phyloP scores from a whole-genome alignment of 2,113 vertebrate genomes.

The Nesospiza acunhae region DNA sequence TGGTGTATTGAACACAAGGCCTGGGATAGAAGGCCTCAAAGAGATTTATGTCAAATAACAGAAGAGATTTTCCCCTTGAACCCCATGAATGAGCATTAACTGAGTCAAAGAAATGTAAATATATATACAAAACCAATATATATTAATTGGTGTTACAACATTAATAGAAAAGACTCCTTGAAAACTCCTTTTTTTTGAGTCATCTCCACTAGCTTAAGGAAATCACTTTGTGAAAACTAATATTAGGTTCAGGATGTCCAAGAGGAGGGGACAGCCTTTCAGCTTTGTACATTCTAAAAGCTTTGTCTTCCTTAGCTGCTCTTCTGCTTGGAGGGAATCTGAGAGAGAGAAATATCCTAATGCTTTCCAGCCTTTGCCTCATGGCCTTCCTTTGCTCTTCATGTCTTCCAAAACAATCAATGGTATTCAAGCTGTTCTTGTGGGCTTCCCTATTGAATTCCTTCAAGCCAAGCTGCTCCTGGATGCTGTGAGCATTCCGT shows the following conservation, averaged over 20 bases:
- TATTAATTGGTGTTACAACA: neutral
- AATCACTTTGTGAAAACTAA: neutral
- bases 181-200: neutral
- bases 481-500: neutral
- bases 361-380: neutral
- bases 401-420: neutral
- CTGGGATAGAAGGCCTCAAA: neutral
- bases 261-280: neutral
- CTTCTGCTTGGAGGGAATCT: neutral
- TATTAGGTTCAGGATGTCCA: neutral
- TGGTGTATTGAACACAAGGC: neutral
- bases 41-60: neutral
- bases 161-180: neutral
- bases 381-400: neutral
- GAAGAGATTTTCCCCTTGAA: neutral
- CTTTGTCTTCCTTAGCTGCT: constrained; percentile 5
- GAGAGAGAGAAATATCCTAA: neutral
- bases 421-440: neutral
- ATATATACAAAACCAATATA: neutral
- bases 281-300: neutral
- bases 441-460: neutral
- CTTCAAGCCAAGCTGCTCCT: neutral
- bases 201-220: neutral
- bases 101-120: neutral
- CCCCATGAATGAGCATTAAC: neutral